Evolutionary conservation across 92 coral and sea anemone species (phyloP).

Genomic region (Diadumene lineata): DNA sequence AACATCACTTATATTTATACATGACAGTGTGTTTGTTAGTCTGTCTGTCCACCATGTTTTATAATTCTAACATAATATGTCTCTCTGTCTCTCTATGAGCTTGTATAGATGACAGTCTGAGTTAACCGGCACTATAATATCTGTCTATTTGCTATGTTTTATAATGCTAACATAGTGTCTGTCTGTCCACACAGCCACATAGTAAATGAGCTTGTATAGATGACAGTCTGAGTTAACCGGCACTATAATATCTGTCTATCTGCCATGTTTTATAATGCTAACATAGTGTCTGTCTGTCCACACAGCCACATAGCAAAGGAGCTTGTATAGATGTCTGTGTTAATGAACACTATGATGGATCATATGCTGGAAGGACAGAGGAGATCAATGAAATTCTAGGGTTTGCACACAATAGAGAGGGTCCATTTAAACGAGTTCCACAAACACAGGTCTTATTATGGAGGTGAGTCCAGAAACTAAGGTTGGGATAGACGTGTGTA

Average conservation of each 20-base stretch:
- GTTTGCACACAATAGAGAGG: conserved; percentile 91
- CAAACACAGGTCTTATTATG: conserved; percentile 78
- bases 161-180: no score
- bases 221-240: no score
- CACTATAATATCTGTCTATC: no score
- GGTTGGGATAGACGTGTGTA: no score
- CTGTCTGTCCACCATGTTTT: no score
- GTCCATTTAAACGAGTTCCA: conserved; percentile 80
- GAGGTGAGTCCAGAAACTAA: conserved; percentile 87
- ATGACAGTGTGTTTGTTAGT: neutral
- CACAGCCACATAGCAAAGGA: conserved; percentile 96
- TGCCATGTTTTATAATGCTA: neutral
- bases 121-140: no score
- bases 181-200: conserved; percentile 96
- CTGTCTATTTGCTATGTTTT: no score
- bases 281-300: conserved; percentile 12
- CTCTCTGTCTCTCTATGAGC: no score
- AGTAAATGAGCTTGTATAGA: no score
- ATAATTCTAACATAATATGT: no score
- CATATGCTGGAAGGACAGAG: conserved; percentile 85
- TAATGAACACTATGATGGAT: conserved; percentile 91
- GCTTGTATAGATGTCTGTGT: conserved; percentile 97
- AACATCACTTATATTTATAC: no score
- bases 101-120: no score
- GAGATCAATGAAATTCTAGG: conserved; percentile 89